Percentiles rank a stretch among this genome's conserved stretches.
Conservation (phyloP, 2,888 invertebrate genomes). For the Cantharis nigra region DNA sequence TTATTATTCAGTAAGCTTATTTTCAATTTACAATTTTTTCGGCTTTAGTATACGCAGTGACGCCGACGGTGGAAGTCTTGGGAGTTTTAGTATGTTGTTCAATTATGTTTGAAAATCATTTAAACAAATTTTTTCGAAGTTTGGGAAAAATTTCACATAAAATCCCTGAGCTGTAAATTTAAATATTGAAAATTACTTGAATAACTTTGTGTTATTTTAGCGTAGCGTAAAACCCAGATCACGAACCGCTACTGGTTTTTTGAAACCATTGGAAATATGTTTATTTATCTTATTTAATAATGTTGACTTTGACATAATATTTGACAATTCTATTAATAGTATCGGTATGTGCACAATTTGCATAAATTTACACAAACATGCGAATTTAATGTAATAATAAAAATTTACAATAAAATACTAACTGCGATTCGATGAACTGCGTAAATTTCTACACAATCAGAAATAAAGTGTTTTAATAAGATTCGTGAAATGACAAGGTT, state of each 20-base stretch:
- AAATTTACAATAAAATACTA: not conserved
- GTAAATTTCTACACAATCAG: not conserved
- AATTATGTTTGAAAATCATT: too few species aligned
- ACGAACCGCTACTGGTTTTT: not conserved
- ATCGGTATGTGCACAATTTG: not conserved
- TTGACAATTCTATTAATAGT: not conserved
- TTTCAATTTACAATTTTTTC: too few species aligned
- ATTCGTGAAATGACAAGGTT: not conserved
- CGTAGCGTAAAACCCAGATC: not conserved
- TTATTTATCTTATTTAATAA: not conserved
- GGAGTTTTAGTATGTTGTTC: too few species aligned
- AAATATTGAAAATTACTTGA: too few species aligned
- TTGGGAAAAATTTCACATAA: too few species aligned
- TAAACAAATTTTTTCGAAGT: too few species aligned
- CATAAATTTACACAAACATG: not conserved
- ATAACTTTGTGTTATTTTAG: too few species aligned
- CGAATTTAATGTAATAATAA: not conserved
- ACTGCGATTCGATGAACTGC: not conserved
- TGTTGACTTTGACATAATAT: not conserved
- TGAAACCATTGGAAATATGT: too few species aligned
- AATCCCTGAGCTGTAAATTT: too few species aligned
- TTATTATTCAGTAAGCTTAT: too few species aligned
- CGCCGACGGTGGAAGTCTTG: too few species aligned
- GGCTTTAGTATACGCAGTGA: too few species aligned
- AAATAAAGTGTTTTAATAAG: not conserved